Base-by-base conservation (phyloP, 2,113 vertebrate species). In the Cololabis saira region DNA sequence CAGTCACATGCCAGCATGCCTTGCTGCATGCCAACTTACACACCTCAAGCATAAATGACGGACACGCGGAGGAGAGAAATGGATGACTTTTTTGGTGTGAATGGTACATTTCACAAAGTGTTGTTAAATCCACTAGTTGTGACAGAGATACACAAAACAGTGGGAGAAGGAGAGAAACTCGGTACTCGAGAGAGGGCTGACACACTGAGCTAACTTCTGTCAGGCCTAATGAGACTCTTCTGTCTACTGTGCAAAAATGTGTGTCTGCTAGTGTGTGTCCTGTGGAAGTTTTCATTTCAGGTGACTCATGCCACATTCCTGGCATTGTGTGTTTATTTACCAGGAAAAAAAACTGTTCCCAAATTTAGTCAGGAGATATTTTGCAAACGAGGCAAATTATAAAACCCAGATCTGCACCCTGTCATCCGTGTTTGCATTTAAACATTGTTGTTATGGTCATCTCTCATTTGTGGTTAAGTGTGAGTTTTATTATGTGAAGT, bases 141-240 rank as follows among this genome's bases (percentile, higher is more conserved):
- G 85, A 81, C 72, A 77, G 69, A 67, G 24, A 60, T 37, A 37
- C 57, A 76, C 45, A 71, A 72, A 76, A 59, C 33, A 41, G 55
- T n/a, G 42, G 14, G 18, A 60, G 61, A 18, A 14, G 43, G 43
- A 37, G 24, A 19, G 50, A 42, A 58, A 65, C 71, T 18, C 37
- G 22, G 60, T 72, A 64, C 55, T 53, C 78, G 69, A 79, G 58
- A 71, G 74, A 72, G 62, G 63, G 76, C 65, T 80, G 81, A 82
- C 79, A 87, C 66, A 83, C 73, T 81, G 86, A 80, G 86, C 77
- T 80, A 67, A 76, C 85, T 83, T 85, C 86, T 92, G 87, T 89
- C 76, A 78, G 55, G 42, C 65, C 61, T 87, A 88, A 90, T 85
- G 84, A 89, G 78, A 73, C 81, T 76, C 71, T 65, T 71, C 80